phyloP scores from a whole-genome alignment of 2,888 invertebrate species.

The Pegoplata infirma region DNA sequence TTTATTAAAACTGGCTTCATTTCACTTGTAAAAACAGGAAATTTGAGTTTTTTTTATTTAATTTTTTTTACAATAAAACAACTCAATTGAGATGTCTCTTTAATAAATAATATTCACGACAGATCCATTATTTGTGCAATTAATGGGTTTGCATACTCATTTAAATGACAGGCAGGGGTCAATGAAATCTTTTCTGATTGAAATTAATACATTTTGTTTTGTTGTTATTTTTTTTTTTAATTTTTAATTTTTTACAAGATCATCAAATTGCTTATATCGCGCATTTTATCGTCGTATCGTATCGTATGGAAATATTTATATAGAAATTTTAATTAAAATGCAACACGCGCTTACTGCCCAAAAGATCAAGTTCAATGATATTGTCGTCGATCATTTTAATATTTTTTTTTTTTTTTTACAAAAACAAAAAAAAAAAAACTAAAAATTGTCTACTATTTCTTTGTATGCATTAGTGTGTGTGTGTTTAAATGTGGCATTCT shows the following conservation, averaged over 20 bases:
- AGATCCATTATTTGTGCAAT: conserved; percentile 46
- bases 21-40: neutral
- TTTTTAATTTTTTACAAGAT: conserved; percentile 54
- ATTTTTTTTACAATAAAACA: conserved; percentile 5
- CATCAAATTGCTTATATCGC: conserved; percentile 39
- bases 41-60: neutral
- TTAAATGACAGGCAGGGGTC: conserved; percentile 56
- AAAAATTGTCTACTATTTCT: too few relatives aligned
- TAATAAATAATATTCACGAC: conserved; percentile 53
- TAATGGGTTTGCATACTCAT: conserved; percentile 47
- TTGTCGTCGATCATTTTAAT: conserved; percentile 60
- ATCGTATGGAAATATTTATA: neutral
- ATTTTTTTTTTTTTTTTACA: conserved; percentile 18
- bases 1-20: neutral
- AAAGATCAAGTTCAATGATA: conserved; percentile 75
- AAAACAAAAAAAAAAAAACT: conserved; percentile 49
- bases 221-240: too few relatives aligned
- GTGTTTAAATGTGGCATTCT: conserved; percentile 36
- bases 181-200: conserved; percentile 60
- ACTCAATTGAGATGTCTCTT: conserved; percentile 59
- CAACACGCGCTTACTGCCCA: conserved; percentile 59
- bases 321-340: conserved; percentile 55
- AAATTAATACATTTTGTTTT: conserved; percentile 44
- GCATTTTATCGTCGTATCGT: neutral
- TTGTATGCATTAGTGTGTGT: neutral